These are phyloP conservation scores for Dryobates pubescens DNA, from an alignment of 2,797 vertebrate species.

Conservation along the genomic window DNA sequence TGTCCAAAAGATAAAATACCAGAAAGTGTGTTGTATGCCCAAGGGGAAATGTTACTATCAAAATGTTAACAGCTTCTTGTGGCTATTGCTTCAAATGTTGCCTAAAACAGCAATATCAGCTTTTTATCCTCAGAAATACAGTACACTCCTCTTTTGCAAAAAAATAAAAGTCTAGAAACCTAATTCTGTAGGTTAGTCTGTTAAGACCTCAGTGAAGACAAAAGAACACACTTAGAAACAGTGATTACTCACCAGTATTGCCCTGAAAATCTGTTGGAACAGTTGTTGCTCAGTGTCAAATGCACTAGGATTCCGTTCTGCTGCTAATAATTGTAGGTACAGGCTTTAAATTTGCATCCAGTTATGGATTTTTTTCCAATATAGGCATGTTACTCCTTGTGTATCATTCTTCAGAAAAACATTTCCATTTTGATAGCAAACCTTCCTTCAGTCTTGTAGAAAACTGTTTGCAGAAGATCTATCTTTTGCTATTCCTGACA, in stretches of 20 bases:
- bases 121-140: not conserved
- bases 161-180: not conserved
- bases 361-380: not conserved
- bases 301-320: not conserved
- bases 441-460: not conserved
- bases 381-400: not conserved
- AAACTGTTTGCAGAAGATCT: not conserved
- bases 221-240: not conserved
- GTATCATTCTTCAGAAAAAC: not conserved
- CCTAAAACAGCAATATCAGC: not conserved
- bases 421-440: not conserved
- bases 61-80: not conserved
- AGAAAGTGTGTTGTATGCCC: not conserved
- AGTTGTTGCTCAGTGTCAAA: accelerated
- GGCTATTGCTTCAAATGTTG: not conserved
- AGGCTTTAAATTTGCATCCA: not conserved
- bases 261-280: not conserved
- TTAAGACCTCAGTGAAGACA: not conserved
- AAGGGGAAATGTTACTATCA: not conserved
- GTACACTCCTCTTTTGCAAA: not conserved
- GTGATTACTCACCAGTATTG: not conserved
- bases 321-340: not conserved
- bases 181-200: not conserved
- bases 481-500: not conserved
- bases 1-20: constrained; percentile 3